Base-by-base conservation (phyloP, 2,888 invertebrate species). In the Acrobasis repandana region DNA sequence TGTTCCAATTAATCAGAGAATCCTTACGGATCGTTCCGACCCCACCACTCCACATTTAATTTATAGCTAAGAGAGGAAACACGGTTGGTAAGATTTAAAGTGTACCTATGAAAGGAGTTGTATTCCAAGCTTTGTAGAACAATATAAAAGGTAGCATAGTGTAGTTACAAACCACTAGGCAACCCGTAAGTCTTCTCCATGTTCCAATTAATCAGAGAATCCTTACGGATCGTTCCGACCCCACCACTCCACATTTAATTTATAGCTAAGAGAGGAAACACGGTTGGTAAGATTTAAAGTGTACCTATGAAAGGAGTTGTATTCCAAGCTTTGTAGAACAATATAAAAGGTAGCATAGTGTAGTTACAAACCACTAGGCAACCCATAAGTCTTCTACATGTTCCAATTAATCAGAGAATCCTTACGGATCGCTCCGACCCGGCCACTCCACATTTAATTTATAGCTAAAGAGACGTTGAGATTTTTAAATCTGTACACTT, bases 201-300 rank as follows among this genome's bases (percentile, higher is more conserved):
- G 34, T 15, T 51, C 51, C 51, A 51, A 34, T 51, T 34, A 51
- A 51, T 51, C 3, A 38, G 38, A 38, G 38, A 38, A 38, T 38
- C 38, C 38, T 38, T 38, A 38, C 38, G 38, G 38, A 38, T 33
- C 50, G 38, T 3, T 38, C 11, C 11, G 38, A 11, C 38, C 11
- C 14, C 11, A 3, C 36, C 38, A 38, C 38, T 38, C 4, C 11
- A 38, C 38, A 16, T 52, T 34, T 34, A 51, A 50, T 34, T 50
- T 36, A 36, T 36, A 36, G 9, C 9, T 8, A 11, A 3, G 1
- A 3, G 11, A 11, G 11, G 10, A 11, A 38, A 38, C 2, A 20
- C 2, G 20, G 20, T 2, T 20, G 20, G 20, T 20, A 20, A 4
- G 4, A 3, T 20, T 20, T 20, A 20, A 20, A 20, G 20, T 20